These are phyloP conservation scores for Aspidapion aeneum DNA, from an alignment of 2,888 invertebrate species.

Conservation along the genomic window DNA sequence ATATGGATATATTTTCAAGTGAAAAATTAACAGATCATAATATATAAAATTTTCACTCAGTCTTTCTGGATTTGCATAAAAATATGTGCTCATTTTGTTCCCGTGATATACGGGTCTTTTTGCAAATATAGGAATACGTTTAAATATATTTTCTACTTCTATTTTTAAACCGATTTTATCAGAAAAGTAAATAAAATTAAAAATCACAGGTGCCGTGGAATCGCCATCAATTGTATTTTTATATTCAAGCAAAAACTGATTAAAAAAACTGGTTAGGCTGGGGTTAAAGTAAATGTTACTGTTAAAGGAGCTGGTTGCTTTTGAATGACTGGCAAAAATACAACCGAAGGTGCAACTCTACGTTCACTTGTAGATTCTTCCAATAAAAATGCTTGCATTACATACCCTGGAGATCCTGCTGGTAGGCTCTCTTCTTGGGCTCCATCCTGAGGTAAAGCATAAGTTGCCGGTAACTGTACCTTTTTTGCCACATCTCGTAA, in stretches of 20 bases:
- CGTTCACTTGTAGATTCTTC: conserved; percentile 55
- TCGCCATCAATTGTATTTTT: conserved; percentile 47
- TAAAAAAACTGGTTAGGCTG: conserved; percentile 59
- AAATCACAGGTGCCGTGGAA: conserved; percentile 53
- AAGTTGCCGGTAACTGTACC: conserved; percentile 58
- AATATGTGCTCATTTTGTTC: conserved; percentile 51
- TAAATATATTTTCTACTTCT: conserved; percentile 35
- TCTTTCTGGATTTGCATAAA: conserved; percentile 54
- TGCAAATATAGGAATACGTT: conserved; percentile 46
- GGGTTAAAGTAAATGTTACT: conserved; percentile 90
- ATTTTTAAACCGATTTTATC: conserved; percentile 41
- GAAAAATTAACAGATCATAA: conserved; percentile 48
- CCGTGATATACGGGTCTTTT: conserved; percentile 47
- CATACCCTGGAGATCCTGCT: conserved; percentile 50
- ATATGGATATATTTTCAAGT: conserved; percentile 48
- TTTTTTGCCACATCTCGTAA: conserved; percentile 54
- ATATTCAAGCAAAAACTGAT: not conserved
- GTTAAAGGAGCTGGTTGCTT: conserved; percentile 83
- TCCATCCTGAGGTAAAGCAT: conserved; percentile 58
- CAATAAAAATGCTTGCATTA: conserved; percentile 92
- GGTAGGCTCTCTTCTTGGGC: conserved; percentile 28
- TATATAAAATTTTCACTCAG: conserved; percentile 53
- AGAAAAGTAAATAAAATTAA: conserved; percentile 47
- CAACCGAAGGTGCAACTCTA: conserved; percentile 85
- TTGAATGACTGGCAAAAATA: conserved; percentile 90